Conservation (phyloP, 2,113 vertebrate species). For the Megaceryle maxima region DNA sequence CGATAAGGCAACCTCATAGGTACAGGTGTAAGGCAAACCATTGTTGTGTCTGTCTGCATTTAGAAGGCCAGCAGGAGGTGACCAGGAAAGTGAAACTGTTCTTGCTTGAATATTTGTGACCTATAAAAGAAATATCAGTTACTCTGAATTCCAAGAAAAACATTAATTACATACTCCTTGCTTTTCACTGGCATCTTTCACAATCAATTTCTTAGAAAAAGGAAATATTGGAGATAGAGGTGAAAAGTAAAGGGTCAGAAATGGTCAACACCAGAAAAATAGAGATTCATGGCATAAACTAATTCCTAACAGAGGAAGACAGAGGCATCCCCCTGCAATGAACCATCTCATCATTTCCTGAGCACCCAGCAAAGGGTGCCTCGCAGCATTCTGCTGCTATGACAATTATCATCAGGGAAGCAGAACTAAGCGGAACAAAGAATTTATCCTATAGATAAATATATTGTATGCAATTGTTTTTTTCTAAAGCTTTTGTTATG, state of each 20-base stretch:
- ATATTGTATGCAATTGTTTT: accelerated
- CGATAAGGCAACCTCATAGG: slow-evolving; percentile 93
- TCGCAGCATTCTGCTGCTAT: background rate
- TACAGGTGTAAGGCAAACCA: slow-evolving; percentile 87
- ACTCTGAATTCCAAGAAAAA: background rate
- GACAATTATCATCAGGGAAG: background rate
- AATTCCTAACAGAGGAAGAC: background rate
- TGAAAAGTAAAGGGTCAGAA: background rate
- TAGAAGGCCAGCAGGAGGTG: slow-evolving; percentile 83
- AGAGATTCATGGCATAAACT: background rate
- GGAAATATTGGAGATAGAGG: background rate
- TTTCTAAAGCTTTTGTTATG: background rate
- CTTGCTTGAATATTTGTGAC: slow-evolving; percentile 92
- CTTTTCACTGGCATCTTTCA: background rate
- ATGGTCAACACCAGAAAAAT: background rate
- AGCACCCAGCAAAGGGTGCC: background rate
- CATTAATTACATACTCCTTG: background rate
- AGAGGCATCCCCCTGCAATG: background rate
- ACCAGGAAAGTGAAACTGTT: slow-evolving; percentile 87
- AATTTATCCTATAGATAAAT: background rate
- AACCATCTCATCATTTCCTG: background rate
- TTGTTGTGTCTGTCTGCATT: slow-evolving; percentile 84
- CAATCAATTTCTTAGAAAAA: background rate
- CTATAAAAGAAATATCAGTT: slow-evolving; percentile 62
- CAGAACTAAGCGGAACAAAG: background rate